Evolutionary conservation across 2,113 vertebrate genomes (phyloP), one percentile per base, ranked within the genome.

Genomic region (Ibidorhyncha struthersii): DNA sequence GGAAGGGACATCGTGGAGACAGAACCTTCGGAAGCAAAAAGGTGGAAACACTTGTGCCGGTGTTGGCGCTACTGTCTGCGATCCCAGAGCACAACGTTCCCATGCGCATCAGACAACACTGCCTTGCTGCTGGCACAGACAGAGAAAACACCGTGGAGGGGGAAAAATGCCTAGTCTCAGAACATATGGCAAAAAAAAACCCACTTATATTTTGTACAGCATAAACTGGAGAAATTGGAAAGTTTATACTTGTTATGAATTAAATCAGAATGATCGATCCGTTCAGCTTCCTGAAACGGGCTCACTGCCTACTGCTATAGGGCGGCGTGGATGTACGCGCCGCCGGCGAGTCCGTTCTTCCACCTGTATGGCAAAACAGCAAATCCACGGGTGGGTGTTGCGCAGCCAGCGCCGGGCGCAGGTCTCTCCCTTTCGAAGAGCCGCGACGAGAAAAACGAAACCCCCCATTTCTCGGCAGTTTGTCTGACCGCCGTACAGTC

Each of bases 101-200:
- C 5, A 2, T 1, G 12, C 2, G 0, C 66, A 53, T 14, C 56
- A 3, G 36, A 1, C 1, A 2, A 5, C 27, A 2, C 55, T 1
- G 76, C 66, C 69, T 34, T 21, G 73, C 50, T 52, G 80, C 32
- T 3, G 63, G 27, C 41, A 5, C 36, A 7, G 25, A 6, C 32
- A 1, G 34, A 18, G 74, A 27, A 40, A 65, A 52, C 36, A 50
- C 10, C 1, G 2, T 15, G 17, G 52, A 4, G 4, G 25, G 15
- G 12, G 8, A 2, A 14, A 40, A 70, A 34, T 1, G 7, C 15
- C 9, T 1, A 3, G 26, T 10, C 61, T 50, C n/a, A 11, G 53
- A 63, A 82, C 7, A n/a, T 2, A 15, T 0, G 14, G 70, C 20
- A 61, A 50, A 76, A 50, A 76, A n/a, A 43, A 63, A 10, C 25